A percentile compares a stretch with the other conserved stretches of the same genome.
Evolutionary conservation across 1,140 invertebrate species (phyloP).

Genomic region (Ceratina japonica): DNA sequence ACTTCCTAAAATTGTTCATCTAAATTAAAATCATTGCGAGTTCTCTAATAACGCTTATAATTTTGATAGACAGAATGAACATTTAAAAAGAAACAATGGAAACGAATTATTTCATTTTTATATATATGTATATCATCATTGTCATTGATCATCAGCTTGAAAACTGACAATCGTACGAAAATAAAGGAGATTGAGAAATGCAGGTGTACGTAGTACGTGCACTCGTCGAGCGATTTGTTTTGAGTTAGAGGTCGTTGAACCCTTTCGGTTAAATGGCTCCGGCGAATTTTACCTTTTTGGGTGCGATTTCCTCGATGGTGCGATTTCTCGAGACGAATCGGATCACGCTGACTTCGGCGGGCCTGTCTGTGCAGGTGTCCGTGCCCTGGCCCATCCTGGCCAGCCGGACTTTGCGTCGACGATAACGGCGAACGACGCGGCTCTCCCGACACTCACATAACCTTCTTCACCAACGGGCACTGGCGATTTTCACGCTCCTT

Average conservation of each 20-base stretch:
- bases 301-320: conserved; percentile 78
- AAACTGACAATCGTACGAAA: no score
- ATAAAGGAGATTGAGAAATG: not conserved
- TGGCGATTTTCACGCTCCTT: conserved; percentile 36
- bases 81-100: no score
- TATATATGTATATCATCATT: no score
- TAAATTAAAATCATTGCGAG: not conserved
- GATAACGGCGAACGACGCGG: no score
- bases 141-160: no score
- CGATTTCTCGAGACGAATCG: conserved; percentile 78
- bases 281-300: conserved; percentile 75
- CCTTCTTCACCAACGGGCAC: conserved; percentile 49
- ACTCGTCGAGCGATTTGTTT: conserved; percentile 69
- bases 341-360: conserved; percentile 77
- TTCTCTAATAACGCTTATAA: no score
- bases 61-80: no score
- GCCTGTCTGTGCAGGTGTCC: conserved; percentile 74
- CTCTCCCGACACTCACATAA: conserved; percentile 60
- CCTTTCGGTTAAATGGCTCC: conserved; percentile 44
- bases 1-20: conserved; percentile 68
- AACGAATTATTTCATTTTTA: no score
- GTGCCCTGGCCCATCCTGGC: conserved; percentile 76
- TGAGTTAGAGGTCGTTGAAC: conserved; percentile 77
- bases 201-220: not conserved
- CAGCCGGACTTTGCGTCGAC: not conserved